Base-by-base conservation (phyloP, 92 coral and sea anemone species). In the Muricea muricata region DNA sequence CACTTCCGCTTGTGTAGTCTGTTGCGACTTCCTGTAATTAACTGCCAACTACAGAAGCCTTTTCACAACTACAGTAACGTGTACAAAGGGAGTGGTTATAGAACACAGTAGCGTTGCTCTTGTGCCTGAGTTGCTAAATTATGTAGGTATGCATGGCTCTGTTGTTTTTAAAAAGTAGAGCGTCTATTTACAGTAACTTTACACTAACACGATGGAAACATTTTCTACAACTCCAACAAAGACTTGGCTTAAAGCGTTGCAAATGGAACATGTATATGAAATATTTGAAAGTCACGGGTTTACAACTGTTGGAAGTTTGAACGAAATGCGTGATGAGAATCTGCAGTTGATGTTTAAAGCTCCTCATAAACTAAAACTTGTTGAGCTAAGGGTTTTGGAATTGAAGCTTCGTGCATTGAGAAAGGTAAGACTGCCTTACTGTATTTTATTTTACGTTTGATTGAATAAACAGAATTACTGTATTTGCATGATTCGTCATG, bases 381-480 rank as follows among this genome's bases (percentile, higher is more conserved):
- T 34, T 37, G 71, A 65, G 40, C 71, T 24, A 28, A 65, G 71
- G 28, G 71, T 65, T 20, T 65, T 65, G 34, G 71, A 65, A 65
- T 34, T 37, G 0, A 65, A 37, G 18, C 71, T 65, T 28, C 31
- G 71, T 32, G 29, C 37, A 28, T 65, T 65, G 71, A 65, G 71
- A 32, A 23, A 65, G 71, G 71, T 65, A 29, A 29, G 28, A 65
- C 9, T 37, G 4, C 11, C 24, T 15, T 14, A 6, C 29, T 23
- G 28, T 32, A 15, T n/a, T n/a, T n/a, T n/a, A n/a, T n/a, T n/a
- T n/a, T n/a, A n/a, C n/a, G n/a, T n/a, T n/a, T n/a, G n/a, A n/a
- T n/a, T n/a, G n/a, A n/a, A n/a, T n/a, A n/a, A n/a, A n/a, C n/a
- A n/a, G n/a, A n/a, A n/a, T n/a, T n/a, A n/a, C n/a, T n/a, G n/a